phyloP scores from a whole-genome alignment of 2,888 invertebrate species.

The Pristionchus mayeri region DNA sequence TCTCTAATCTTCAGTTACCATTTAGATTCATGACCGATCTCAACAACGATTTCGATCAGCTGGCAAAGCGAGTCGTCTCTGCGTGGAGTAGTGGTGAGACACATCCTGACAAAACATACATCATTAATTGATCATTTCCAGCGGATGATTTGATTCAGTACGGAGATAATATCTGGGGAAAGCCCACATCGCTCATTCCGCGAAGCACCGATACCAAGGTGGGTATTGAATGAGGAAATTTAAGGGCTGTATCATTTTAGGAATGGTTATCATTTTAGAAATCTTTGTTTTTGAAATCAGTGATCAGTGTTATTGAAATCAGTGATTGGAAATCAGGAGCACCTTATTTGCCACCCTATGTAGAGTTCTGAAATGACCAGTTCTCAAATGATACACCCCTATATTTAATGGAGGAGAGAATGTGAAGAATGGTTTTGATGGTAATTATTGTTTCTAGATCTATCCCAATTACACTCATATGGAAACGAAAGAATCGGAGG shows the following conservation, averaged over 20 bases:
- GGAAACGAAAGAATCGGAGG: conserved; percentile 62
- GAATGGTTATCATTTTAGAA: too few relatives aligned
- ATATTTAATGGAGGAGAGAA: neutral
- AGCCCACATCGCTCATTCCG: conserved; percentile 65
- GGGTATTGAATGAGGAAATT: neutral
- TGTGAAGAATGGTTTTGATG: too few relatives aligned
- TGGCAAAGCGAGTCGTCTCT: conserved; percentile 57
- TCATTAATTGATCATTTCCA: too few relatives aligned
- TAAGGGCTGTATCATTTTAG: too few relatives aligned
- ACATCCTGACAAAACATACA: neutral
- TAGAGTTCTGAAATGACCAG: too few relatives aligned
- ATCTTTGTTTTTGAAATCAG: too few relatives aligned
- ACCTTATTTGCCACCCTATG: too few relatives aligned
- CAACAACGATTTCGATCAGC: conserved; percentile 54
- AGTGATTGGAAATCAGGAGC: too few relatives aligned
- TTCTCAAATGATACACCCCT: too few relatives aligned
- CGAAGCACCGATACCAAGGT: conserved; percentile 56
- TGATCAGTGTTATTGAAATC: too few relatives aligned
- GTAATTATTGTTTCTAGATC: conserved; percentile 49
- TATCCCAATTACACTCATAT: conserved; percentile 63
- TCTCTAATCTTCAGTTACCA: neutral
- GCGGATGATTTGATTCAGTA: conserved; percentile 67
- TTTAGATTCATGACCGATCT: conserved; percentile 53
- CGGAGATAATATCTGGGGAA: conserved; percentile 65
- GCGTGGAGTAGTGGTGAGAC: conserved; percentile 60